Conservation (phyloP, 2,888 invertebrate genomes). For the Phaonia tiefii region DNA sequence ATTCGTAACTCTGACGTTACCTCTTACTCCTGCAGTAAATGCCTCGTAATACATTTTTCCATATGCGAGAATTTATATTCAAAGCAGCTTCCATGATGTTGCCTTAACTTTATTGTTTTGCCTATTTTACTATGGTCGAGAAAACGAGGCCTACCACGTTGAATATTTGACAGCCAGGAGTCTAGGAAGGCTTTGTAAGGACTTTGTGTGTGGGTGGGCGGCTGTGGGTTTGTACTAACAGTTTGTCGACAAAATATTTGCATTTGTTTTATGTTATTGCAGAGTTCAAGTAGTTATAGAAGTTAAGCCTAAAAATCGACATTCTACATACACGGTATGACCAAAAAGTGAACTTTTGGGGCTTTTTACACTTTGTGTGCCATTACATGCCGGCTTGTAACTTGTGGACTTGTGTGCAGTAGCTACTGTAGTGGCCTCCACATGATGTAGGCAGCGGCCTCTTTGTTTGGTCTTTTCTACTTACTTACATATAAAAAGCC, state of each 20-base stretch:
- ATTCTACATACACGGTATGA: constrained; percentile 45
- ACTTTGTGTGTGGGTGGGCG: constrained; percentile 35
- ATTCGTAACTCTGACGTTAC: constrained; percentile 11
- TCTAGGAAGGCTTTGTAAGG: constrained; percentile 25
- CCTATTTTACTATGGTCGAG: constrained; percentile 26
- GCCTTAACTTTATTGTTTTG: constrained; percentile 16
- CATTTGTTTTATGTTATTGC: constrained; percentile 61
- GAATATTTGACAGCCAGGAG: constrained; percentile 12
- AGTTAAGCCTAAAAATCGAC: constrained; percentile 66
- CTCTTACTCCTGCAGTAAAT: not conserved
- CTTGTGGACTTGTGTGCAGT: not conserved
- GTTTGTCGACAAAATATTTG: constrained; percentile 64
- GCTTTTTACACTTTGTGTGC: constrained; percentile 53
- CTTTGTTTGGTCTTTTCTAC: constrained; percentile 27
- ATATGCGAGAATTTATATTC: constrained; percentile 56
- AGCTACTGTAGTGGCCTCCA: not conserved
- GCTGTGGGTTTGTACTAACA: too few species aligned
- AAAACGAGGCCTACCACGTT: constrained; percentile 27
- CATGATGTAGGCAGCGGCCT: constrained; percentile 12
- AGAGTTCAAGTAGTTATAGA: constrained; percentile 64
- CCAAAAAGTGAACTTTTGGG: constrained; percentile 62
- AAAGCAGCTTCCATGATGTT: constrained; percentile 55
- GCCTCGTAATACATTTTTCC: constrained; percentile 26
- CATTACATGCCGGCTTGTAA: not conserved
- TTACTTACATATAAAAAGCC: constrained; percentile 12